These are phyloP conservation scores for Agapostemon virescens DNA, from an alignment of 2,888 invertebrate species.

Conservation along the genomic window DNA sequence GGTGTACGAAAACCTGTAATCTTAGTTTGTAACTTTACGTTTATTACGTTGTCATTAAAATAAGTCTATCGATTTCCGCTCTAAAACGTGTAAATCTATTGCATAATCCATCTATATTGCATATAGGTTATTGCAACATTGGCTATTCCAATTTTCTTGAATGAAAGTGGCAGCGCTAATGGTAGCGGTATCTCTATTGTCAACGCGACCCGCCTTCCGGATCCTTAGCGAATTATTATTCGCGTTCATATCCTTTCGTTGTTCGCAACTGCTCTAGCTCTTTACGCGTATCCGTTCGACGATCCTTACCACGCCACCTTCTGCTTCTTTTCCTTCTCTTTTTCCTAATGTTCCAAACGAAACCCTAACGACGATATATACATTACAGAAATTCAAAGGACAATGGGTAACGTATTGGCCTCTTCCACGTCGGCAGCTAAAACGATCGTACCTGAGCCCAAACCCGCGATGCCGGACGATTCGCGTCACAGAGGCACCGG, in stretches of 20 bases:
- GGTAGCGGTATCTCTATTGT: background rate
- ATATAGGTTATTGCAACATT: conserved; percentile 42
- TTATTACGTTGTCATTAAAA: background rate
- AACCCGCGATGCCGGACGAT: conserved; percentile 50
- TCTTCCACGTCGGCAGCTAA: conserved; percentile 83
- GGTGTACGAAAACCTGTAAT: background rate
- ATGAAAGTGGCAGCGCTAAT: background rate
- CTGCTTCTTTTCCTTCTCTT: too few species aligned
- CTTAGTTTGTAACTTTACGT: background rate
- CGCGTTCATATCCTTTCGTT: background rate
- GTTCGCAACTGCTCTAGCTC: background rate
- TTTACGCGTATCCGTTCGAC: background rate
- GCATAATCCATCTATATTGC: too few species aligned
- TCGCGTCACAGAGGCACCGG: conserved; percentile 57
- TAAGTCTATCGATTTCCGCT: background rate
- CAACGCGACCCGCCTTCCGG: background rate
- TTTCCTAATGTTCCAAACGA: background rate
- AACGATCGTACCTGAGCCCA: conserved; percentile 78
- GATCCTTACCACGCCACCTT: background rate
- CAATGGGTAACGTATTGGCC: conserved; percentile 84
- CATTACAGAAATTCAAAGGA: conserved; percentile 22
- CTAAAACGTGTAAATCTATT: conserved; percentile 25
- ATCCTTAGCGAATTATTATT: background rate
- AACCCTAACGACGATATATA: background rate
- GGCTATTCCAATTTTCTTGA: background rate